Evolutionary conservation across 2,797 vertebrate species (phyloP).

Genomic region (Hippocampus kuda): DNA sequence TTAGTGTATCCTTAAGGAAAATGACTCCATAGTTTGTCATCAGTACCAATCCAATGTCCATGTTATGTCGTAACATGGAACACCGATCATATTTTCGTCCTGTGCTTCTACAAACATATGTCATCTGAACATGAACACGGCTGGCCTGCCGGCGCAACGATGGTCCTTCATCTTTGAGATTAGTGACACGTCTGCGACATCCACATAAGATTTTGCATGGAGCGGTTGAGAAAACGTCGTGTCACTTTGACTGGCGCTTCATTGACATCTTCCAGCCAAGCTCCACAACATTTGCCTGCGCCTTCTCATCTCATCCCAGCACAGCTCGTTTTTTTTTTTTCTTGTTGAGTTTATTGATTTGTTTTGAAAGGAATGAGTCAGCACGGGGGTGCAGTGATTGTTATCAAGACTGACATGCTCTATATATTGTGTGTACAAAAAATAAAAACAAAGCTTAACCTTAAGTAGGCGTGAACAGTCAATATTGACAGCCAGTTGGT

Average conservation of each 20-base stretch:
- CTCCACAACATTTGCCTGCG: not conserved
- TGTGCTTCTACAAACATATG: not conserved
- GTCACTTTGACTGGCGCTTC: constrained; percentile 1
- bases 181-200: not conserved
- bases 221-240: not conserved
- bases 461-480: not conserved
- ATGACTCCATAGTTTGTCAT: not conserved
- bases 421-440: not conserved
- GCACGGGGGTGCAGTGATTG: not conserved
- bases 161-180: not conserved
- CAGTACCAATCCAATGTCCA: not conserved
- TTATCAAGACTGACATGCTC: not conserved
- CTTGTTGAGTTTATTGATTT: not conserved
- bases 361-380: not conserved
- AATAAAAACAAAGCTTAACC: not conserved
- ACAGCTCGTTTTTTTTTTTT: not conserved
- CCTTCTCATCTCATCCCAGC: not conserved
- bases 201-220: not conserved
- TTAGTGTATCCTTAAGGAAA: not conserved
- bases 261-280: not conserved
- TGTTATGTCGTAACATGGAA: not conserved
- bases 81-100: not conserved
- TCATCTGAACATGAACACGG: not conserved
- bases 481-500: not conserved
- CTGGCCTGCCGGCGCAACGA: not conserved